Base-by-base conservation (phyloP, 2,797 vertebrate genomes). In the Schizopygopsis pylzovi region DNA sequence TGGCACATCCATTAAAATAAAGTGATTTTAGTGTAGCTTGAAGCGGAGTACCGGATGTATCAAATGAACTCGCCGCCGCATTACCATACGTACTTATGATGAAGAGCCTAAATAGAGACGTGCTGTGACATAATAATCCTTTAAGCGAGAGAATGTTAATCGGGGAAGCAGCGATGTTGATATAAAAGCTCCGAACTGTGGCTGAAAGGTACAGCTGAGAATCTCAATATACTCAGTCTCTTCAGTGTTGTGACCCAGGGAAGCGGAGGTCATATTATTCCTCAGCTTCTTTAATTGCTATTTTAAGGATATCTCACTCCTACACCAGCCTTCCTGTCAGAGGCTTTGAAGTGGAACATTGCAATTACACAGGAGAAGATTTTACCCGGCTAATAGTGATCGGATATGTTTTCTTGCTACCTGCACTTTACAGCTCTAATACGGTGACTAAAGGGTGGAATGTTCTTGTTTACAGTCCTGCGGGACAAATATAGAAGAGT, bases 351-450 rank as follows among this genome's bases (percentile, higher is more conserved):
- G 88, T 90, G 90, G 89, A 90, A 91, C 90, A 90, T 90, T 89
- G 90, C 90, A 90, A 90, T 90, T 91, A 91, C 90, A 91, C 85
- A 90, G 87, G 81, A 89, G 77, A 86, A 88, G 87, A 88, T 89
- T 90, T 89, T 88, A 88, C 83, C 73, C 70, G 49, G 73, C 87
- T 90, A 45, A 45, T 45, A 87, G 80, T 85, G 87, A 85, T 89
- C 86, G 81, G 84, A 90, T 84, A 85, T 77, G 13, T 89, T 90
- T 86, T 84, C 87, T 52, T 85, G 70, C 43, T 86, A 89, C 86
- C 86, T 83, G 79, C 81, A 67, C 82, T 73, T 59, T 83, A 83
- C 86, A 88, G 86, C 61, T 78, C 84, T 85, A 85, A 86, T 87
- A 85, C 72, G 41, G 86, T 88, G 86, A 86, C 84, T 88, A 85